Evolutionary conservation across 2,888 invertebrate genomes (phyloP).

Genomic region (Pristionchus exspectatus): DNA sequence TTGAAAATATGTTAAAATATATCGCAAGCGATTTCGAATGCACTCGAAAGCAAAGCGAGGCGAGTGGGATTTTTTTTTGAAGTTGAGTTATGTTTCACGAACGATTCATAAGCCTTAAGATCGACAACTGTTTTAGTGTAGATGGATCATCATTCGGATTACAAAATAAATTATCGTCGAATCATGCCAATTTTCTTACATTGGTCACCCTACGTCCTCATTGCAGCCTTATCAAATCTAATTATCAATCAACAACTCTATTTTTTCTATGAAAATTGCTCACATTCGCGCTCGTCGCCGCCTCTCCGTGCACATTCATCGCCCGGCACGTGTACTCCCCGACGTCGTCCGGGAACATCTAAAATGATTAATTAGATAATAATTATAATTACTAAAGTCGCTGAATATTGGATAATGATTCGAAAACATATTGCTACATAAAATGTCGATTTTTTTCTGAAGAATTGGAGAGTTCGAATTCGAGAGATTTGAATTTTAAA

Average conservation of each 20-base stretch:
- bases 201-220: too few species aligned
- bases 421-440: neutral
- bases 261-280: neutral
- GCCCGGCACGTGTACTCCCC: conserved; percentile 84
- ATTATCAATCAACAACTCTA: too few species aligned
- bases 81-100: neutral
- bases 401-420: neutral
- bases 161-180: too few species aligned
- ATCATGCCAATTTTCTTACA: too few species aligned
- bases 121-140: too few species aligned
- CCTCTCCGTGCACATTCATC: conserved; percentile 92
- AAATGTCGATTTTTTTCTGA: neutral
- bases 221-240: too few species aligned
- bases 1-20: neutral
- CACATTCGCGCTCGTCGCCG: conserved; percentile 86
- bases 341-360: conserved; percentile 93
- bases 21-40: conserved; percentile 37
- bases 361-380: neutral
- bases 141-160: too few species aligned
- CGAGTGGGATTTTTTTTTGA: neutral
- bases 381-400: neutral
- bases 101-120: too few species aligned
- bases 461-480: neutral
- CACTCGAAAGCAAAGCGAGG: neutral
- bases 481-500: neutral